Evolutionary conservation across 2,888 invertebrate species (phyloP), one percentile per base, ranked within the genome.

Genomic region (Heliconius ismenius): DNA sequence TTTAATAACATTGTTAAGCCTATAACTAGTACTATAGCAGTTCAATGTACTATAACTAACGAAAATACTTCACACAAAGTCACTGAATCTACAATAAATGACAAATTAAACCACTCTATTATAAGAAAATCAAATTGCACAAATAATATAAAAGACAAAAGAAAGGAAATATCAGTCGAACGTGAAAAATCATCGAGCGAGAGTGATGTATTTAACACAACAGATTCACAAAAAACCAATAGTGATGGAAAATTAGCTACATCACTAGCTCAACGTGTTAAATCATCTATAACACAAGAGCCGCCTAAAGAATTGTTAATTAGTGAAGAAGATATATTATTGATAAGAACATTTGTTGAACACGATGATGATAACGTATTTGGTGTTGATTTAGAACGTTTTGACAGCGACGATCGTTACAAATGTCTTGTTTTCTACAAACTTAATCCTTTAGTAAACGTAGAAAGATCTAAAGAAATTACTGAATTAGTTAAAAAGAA

Each of bases 381-480:
- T 39, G 75, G 81, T 3, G 82, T 84, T 1, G 88, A 88, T 26
- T 78, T 88, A 6, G 32, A 74, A 32, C 79, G 81, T 11, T 90
- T 86, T 76, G 88, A 90, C 78, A 73, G 77, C 0, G 86, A 89
- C 73, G 84, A 86, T 4, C 54, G 49, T 0, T 90, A 86, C 82
- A 86, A 84, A 73, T 79, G 79, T 26, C 26, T 43, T 2, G 72
- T 89, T 18, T 88, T 91, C 79, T 89, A 87, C 80, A 81, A 82
- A 9, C 83, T 91, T 54, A 89, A 91, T 77, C 91, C 91, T 4
- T 79, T 91, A 0, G 91, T 91, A 10, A 65, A 69, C 9, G 54
- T 90, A 0, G 81, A 81, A 77, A 83, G 85, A 0, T 86, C 86
- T 70, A 58, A 78, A 10, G 80, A 67, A 1, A 83, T 89, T 18